These are phyloP conservation scores for Brenthis ino DNA, from an alignment of 2,888 invertebrate genomes.

Conservation along the genomic window DNA sequence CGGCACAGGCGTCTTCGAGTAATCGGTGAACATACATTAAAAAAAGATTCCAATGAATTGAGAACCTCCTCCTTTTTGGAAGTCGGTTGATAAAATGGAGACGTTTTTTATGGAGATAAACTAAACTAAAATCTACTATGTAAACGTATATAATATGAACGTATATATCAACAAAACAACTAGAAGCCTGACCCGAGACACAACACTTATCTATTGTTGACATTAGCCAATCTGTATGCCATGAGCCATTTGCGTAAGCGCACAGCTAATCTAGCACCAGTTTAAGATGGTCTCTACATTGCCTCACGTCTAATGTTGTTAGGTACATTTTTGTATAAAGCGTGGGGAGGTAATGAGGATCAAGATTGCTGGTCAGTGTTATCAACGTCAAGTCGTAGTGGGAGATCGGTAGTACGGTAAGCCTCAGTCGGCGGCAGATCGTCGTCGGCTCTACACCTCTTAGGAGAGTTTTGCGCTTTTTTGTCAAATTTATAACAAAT, in stretches of 20 bases:
- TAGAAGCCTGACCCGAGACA: slow-evolving; percentile 61
- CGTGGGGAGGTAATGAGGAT: slow-evolving; percentile 42
- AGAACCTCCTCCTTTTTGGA: too few species aligned
- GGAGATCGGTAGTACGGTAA: slow-evolving; percentile 53
- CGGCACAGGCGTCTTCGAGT: too few species aligned
- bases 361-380: slow-evolving; percentile 51
- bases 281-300: slow-evolving; percentile 41
- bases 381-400: slow-evolving; percentile 67
- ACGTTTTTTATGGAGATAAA: too few species aligned
- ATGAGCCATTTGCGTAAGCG: slow-evolving; percentile 78
- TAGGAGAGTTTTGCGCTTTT: slow-evolving; percentile 42
- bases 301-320: slow-evolving; percentile 8
- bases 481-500: not conserved
- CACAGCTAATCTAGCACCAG: slow-evolving; percentile 56
- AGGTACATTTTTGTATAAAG: not conserved
- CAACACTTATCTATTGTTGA: slow-evolving; percentile 68
- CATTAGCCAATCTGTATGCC: slow-evolving; percentile 64
- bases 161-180: slow-evolving; percentile 45
- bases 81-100: too few species aligned
- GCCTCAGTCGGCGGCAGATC: slow-evolving; percentile 73
- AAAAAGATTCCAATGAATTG: too few species aligned
- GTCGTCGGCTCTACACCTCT: slow-evolving; percentile 67
- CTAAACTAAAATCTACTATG: too few species aligned
- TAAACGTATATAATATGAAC: too few species aligned
- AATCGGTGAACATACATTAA: too few species aligned